These are phyloP conservation scores for Seriola aureovittata DNA, from an alignment of 2,113 vertebrate genomes.

Conservation along the genomic window DNA sequence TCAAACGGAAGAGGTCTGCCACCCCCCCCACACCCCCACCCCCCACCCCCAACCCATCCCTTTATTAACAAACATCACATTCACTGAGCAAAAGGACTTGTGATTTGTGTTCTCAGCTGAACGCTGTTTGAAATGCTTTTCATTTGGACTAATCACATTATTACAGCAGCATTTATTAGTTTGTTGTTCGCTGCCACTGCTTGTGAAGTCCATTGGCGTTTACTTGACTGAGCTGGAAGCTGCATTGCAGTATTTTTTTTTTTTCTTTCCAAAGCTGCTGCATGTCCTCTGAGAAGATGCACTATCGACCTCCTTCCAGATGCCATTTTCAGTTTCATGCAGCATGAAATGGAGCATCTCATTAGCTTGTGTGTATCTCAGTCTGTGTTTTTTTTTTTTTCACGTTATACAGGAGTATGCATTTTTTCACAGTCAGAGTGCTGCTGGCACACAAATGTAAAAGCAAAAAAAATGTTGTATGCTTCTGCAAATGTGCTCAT, in stretches of 20 bases:
- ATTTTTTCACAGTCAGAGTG: neutral
- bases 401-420: neutral
- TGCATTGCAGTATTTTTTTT: slow-evolving; percentile 72
- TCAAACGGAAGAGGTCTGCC: slow-evolving; percentile 53
- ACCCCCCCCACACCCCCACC: neutral
- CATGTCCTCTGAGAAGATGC: slow-evolving; percentile 65
- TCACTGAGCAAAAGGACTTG: slow-evolving; percentile 48
- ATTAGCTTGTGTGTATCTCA: slow-evolving; percentile 39
- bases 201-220: slow-evolving; percentile 51
- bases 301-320: slow-evolving; percentile 66
- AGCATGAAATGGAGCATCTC: slow-evolving; percentile 66
- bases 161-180: slow-evolving; percentile 40
- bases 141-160: slow-evolving; percentile 55
- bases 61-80: slow-evolving; percentile 52
- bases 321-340: slow-evolving; percentile 71
- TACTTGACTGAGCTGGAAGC: slow-evolving; percentile 57
- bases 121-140: slow-evolving; percentile 46
- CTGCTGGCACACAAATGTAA: neutral
- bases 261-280: slow-evolving; percentile 32
- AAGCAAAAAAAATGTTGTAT: neutral
- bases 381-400: neutral
- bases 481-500: slow-evolving; percentile 29
- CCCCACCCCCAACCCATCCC: too few relatives aligned
- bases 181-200: slow-evolving; percentile 50
- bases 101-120: slow-evolving; percentile 49